Evolutionary conservation across 2,797 vertebrate species (phyloP), one percentile per base, ranked within the genome.

Genomic region (Thamnophis elegans): DNA sequence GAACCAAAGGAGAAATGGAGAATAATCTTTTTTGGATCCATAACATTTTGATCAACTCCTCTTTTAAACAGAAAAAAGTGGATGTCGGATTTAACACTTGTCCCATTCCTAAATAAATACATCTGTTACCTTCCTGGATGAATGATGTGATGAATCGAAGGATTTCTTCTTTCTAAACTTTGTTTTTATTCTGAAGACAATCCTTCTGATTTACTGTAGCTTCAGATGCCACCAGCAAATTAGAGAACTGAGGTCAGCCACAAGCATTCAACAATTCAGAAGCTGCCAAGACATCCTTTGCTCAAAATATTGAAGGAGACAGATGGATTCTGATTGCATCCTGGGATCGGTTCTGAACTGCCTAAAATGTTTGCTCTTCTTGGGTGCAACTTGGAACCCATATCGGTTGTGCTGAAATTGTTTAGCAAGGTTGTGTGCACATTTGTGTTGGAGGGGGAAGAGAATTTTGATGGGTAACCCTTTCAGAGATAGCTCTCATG

Each of bases 1-100:
- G 94, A 90, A 90, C 92, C 95, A 96, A 96, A 97, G 94, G 89
- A 90, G 89, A 42, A 58, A 55, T 54, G 87, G 95, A 96, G 93
- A 91, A 94, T 20, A 47, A 93, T 8, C 7, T 36, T 94, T 95
- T n/a, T 94, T 18, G 92, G 94, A 92, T 91, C 5, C 0, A 62
- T 93, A 94, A 92, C 96, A 95, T 85, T 26, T 93, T 65, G 89
- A 94, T 90, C 20, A 94, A 89, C 88, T 42, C 91, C 92, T 93
- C 89, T 93, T 93, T 5, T 3, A 3, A 95, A 94, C 5, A 10
- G 87, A 60, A 1, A 85, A 5, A 12, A 51, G 42, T 8, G 59
- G 94, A 94, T 95, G 95, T 92, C 94, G 90, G 59, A 90, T 91
- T 58, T 91, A 58, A 47, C 92, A 94, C 91, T 93, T 94, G 94